These are phyloP conservation scores for Limnodromus scolopaceus DNA, from an alignment of 2,797 vertebrate genomes.

Conservation along the genomic window DNA sequence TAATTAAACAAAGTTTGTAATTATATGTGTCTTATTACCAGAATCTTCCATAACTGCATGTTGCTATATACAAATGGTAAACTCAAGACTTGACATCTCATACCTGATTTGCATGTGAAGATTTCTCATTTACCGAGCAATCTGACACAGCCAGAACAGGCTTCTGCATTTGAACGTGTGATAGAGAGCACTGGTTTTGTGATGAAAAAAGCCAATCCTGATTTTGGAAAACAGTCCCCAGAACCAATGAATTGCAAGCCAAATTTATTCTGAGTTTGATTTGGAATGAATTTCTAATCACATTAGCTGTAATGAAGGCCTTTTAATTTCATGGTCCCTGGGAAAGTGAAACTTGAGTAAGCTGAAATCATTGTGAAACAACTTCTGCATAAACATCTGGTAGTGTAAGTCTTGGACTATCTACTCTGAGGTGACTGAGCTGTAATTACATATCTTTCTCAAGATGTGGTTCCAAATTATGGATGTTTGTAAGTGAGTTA, in stretches of 20 bases:
- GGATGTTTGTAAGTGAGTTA: neutral
- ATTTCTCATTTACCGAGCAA: neutral
- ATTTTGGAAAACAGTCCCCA: neutral
- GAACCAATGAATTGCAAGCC: neutral
- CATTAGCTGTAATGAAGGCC: neutral
- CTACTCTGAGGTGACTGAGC: neutral
- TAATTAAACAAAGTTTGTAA: constrained; percentile 7
- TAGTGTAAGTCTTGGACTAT: neutral
- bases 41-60: neutral
- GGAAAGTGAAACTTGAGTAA: constrained; percentile 9
- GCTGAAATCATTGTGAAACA: neutral
- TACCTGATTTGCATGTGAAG: neutral
- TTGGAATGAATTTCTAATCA: constrained; percentile 19
- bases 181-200: neutral
- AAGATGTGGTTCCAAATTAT: neutral
- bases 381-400: neutral
- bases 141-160: neutral
- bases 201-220: neutral
- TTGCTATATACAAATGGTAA: neutral
- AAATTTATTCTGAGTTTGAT: constrained; percentile 12
- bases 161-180: neutral
- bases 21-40: neutral
- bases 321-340: neutral
- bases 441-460: constrained; percentile 15
- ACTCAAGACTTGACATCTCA: neutral